phyloP scores from a whole-genome alignment of 2,888 invertebrate species.

The Chrysodeixis includens region DNA sequence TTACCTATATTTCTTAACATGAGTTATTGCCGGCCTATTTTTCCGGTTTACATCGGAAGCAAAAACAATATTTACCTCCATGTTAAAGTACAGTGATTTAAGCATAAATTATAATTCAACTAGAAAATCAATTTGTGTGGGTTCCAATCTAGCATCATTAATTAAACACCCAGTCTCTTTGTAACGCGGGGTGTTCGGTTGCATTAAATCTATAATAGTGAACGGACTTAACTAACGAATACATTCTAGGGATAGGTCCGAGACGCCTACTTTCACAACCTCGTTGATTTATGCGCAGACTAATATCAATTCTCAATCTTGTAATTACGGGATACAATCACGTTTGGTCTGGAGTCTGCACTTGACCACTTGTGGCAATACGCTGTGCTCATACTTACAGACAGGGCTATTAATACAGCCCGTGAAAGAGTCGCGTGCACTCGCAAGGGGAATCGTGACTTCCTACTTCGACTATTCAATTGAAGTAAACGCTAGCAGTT shows the following conservation, averaged over 20 bases:
- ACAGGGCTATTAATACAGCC: conserved; percentile 39
- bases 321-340: conserved; percentile 51
- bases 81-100: too few relatives aligned
- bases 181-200: neutral
- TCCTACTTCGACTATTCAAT: conserved; percentile 54
- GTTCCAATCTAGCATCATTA: neutral
- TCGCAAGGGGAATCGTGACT: conserved; percentile 51
- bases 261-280: conserved; percentile 42
- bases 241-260: conserved; percentile 23
- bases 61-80: too few relatives aligned
- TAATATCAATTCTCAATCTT: conserved; percentile 47
- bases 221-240: conserved; percentile 28
- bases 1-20: too few relatives aligned
- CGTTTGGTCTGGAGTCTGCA: conserved; percentile 27
- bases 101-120: too few relatives aligned
- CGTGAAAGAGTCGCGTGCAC: conserved; percentile 35
- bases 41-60: too few relatives aligned
- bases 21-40: too few relatives aligned
- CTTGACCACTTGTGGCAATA: conserved; percentile 21
- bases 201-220: conserved; percentile 14
- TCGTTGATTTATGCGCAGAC: conserved; percentile 35
- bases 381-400: conserved; percentile 28
- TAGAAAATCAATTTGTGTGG: neutral
- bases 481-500: conserved; percentile 46
- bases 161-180: neutral